phyloP scores from a whole-genome alignment of 2,797 vertebrate genomes.

The Myotis findleyi region DNA sequence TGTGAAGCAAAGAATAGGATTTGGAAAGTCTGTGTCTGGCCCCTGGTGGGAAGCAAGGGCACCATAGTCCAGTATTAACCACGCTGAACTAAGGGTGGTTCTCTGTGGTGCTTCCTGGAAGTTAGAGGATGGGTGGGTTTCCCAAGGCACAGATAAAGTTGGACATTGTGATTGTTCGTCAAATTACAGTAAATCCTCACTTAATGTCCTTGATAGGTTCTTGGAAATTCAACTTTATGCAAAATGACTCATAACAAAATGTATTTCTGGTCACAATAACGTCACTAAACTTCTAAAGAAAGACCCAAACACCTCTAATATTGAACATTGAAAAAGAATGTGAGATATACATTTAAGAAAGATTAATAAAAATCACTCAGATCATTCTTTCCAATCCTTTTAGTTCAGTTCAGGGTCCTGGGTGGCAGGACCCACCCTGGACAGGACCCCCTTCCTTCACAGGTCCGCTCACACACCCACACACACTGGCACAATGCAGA shows the following conservation, averaged over 20 bases:
- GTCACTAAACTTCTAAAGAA: not conserved
- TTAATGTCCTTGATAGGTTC: not conserved
- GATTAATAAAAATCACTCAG: not conserved
- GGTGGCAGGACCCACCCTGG: not conserved
- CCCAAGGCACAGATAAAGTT: not conserved
- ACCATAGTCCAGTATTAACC: too few relatives aligned
- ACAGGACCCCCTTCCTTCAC: not conserved
- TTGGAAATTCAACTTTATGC: not conserved
- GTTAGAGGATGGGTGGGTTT: not conserved
- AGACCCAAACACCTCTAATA: not conserved
- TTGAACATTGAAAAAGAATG: not conserved
- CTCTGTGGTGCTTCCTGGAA: not conserved
- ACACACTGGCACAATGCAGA: not conserved
- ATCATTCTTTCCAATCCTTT: not conserved
- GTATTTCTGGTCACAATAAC: not conserved
- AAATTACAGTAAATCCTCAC: not conserved
- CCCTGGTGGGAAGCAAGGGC: not conserved
- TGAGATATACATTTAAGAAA: not conserved
- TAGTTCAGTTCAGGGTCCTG: not conserved
- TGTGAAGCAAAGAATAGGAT: not conserved
- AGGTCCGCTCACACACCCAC: not conserved
- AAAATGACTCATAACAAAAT: not conserved
- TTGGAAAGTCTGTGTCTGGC: not conserved
- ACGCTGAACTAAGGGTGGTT: rapidly evolving
- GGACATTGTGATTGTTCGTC: not conserved